phyloP scores from a whole-genome alignment of 2,797 vertebrate species.

The Acestrorhynchus altus region DNA sequence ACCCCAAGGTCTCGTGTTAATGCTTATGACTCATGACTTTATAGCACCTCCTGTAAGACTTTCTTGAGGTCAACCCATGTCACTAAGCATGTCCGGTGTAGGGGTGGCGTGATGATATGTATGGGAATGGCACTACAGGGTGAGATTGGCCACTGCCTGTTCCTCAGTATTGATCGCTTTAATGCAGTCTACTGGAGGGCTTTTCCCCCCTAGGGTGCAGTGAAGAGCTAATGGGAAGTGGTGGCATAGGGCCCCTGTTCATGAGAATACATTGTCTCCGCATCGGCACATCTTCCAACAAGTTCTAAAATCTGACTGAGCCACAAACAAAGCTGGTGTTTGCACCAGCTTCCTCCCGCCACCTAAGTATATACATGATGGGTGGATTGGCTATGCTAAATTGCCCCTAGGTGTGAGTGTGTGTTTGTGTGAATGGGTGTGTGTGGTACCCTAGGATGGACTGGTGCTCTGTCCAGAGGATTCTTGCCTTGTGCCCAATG shows the following conservation, averaged over 20 bases:
- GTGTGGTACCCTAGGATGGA: too few species aligned
- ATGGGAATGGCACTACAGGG: conserved; percentile 42
- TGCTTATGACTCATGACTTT: neutral
- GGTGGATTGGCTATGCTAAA: too few species aligned
- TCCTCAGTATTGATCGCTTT: conserved; percentile 59
- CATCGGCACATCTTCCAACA: neutral
- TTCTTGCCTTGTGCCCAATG: too few species aligned
- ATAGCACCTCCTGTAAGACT: conserved; percentile 6
- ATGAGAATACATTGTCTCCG: conserved; percentile 42
- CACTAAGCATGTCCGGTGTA: neutral
- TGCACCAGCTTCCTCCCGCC: too few species aligned
- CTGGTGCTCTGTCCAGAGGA: too few species aligned
- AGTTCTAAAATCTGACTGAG: too few species aligned
- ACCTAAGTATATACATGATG: too few species aligned
- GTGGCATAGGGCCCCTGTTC: conserved; percentile 56
- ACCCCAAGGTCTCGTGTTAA: neutral
- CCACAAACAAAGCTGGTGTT: too few species aligned
- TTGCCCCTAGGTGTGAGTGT: too few species aligned
- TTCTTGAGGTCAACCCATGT: conserved; percentile 7
- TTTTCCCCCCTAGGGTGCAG: conserved; percentile 51
- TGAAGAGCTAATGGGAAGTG: conserved; percentile 56
- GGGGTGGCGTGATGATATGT: conserved; percentile 13
- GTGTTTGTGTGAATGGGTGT: too few species aligned
- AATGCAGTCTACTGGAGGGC: conserved; percentile 61
- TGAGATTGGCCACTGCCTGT: conserved; percentile 46